Evolutionary conservation across 2,113 vertebrate genomes (phyloP).

Genomic region (Tupaia chinensis): DNA sequence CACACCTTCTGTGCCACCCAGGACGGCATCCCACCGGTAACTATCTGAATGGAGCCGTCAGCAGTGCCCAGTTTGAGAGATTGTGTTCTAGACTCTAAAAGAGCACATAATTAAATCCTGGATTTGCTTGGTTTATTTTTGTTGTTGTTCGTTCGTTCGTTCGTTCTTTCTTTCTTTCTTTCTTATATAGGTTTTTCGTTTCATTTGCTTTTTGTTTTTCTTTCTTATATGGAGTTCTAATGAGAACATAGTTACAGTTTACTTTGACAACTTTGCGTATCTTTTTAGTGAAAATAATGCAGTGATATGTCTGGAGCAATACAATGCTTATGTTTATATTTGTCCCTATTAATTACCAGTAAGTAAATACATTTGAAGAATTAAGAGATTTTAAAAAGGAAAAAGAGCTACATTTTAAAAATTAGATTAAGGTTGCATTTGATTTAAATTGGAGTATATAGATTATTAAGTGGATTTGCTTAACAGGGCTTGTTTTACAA

Average conservation of each 20-base stretch:
- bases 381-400: not conserved
- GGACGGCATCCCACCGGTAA: not conserved
- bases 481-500: constrained; percentile 40
- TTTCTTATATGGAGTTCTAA: not conserved
- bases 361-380: constrained; percentile 30
- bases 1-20: not conserved
- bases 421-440: constrained; percentile 48
- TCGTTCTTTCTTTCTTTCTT: not conserved
- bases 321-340: not conserved
- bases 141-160: no score
- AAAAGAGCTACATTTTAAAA: constrained; percentile 13
- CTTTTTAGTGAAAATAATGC: not conserved
- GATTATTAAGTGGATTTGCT: constrained; percentile 63
- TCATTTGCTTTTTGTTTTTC: not conserved
- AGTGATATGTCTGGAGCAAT: not conserved
- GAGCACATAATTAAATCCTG: not conserved
- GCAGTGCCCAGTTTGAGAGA: not conserved
- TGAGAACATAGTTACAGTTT: not conserved
- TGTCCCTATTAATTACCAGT: not conserved
- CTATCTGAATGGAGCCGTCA: not conserved
- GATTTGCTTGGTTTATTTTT: no score
- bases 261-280: not conserved
- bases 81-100: not conserved
- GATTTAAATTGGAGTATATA: constrained; percentile 47
- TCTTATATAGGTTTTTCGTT: not conserved